These are phyloP conservation scores for Mus spicilegus DNA, from an alignment of 2,113 vertebrate genomes.

Conservation along the genomic window DNA sequence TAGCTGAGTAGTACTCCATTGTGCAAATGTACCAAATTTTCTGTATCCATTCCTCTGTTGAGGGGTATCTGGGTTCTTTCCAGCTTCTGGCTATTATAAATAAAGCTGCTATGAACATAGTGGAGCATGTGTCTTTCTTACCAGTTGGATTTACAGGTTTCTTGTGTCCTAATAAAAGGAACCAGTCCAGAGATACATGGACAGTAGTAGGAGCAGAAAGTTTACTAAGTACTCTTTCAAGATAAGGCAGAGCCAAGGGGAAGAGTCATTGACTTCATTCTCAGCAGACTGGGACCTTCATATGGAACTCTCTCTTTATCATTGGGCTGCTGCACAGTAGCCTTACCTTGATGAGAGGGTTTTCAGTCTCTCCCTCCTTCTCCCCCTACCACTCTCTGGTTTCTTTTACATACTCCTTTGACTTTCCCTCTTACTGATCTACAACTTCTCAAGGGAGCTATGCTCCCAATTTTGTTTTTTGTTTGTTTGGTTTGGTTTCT, in stretches of 20 bases:
- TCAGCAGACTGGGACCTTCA: not conserved
- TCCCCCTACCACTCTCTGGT: not conserved
- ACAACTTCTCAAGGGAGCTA: not conserved
- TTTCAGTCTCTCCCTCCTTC: not conserved
- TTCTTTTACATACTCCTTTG: not conserved
- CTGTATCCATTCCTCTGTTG: too few relatives aligned
- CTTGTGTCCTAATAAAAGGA: not conserved
- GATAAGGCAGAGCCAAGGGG: not conserved
- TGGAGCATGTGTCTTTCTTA: too few relatives aligned
- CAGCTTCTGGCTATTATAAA: too few relatives aligned
- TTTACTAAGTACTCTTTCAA: not conserved
- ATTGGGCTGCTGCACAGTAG: not conserved
- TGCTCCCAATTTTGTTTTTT: not conserved
- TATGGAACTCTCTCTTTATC: not conserved
- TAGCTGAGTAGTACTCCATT: too few relatives aligned
- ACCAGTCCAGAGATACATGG: not conserved
- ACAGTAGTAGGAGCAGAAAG: not conserved
- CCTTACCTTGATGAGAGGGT: not conserved
- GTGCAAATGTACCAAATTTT: too few relatives aligned
- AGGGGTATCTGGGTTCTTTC: too few relatives aligned
- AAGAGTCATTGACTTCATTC: not conserved
- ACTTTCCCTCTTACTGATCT: not conserved
- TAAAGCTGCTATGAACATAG: too few relatives aligned
- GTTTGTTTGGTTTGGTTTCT: not conserved
- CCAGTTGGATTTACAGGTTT: too few relatives aligned